phyloP scores from a whole-genome alignment of 2,113 vertebrate species.

The Pseudorasbora parva region DNA sequence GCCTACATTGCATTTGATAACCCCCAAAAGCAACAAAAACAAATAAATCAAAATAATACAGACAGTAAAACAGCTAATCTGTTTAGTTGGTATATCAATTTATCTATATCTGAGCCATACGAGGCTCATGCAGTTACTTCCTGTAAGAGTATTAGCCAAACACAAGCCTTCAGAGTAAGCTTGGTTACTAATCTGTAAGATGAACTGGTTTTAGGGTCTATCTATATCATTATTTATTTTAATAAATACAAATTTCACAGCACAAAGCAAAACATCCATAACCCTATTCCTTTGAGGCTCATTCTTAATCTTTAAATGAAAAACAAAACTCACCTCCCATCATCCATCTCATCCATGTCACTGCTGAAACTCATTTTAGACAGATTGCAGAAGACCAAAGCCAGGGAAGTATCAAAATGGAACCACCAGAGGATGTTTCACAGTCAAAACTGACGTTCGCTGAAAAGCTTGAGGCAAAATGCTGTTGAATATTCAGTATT shows the following conservation, averaged over 20 bases:
- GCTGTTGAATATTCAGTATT: constrained; percentile 41
- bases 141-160: constrained; percentile 69
- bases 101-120: constrained; percentile 72
- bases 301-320: background rate
- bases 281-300: background rate
- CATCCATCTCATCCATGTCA: constrained; percentile 74
- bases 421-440: background rate
- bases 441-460: constrained; percentile 38
- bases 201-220: background rate
- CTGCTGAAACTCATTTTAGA: constrained; percentile 69
- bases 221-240: background rate
- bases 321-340: constrained; percentile 74
- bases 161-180: constrained; percentile 63
- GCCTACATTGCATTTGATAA: background rate
- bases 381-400: background rate
- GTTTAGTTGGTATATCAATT: constrained; percentile 59
- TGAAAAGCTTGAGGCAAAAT: constrained; percentile 54
- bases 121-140: constrained; percentile 68
- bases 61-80: constrained; percentile 34
- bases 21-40: background rate
- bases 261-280: background rate
- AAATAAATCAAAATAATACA: constrained; percentile 12
- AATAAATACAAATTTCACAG: background rate
- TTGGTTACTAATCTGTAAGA: constrained; percentile 48
- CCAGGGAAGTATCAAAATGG: background rate